Conservation (phyloP, 2,888 invertebrate species). For the Ametastegia equiseti region DNA sequence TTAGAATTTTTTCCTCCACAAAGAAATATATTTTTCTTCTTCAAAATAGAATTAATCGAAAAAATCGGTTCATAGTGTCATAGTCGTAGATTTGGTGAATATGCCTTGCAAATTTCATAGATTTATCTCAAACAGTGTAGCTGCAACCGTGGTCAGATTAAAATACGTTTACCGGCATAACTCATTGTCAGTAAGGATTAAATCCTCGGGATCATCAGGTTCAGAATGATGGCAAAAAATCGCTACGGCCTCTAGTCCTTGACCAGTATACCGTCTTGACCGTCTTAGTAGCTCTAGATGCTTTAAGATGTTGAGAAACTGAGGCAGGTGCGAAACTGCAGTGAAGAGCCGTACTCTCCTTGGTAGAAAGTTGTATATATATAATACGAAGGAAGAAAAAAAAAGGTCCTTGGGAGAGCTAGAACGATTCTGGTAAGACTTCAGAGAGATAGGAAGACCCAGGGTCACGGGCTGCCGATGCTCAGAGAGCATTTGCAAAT, state of each 20-base stretch:
- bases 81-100: no score
- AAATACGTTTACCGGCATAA: no score
- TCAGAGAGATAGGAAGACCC: not conserved
- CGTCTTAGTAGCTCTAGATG: not conserved
- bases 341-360: slow-evolving; percentile 1
- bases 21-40: no score
- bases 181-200: no score
- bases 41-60: no score
- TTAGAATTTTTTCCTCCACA: no score
- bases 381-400: not conserved
- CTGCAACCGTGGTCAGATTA: no score
- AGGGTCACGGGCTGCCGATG: slow-evolving; percentile 41
- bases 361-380: slow-evolving; percentile 13
- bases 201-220: not conserved
- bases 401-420: slow-evolving; percentile 25
- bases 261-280: slow-evolving; percentile 40
- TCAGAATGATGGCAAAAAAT: not conserved
- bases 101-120: no score
- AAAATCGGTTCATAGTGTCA: no score
- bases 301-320: not conserved
- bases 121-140: no score
- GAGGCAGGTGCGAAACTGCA: slow-evolving; percentile 50
- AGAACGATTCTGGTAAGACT: not conserved
- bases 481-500: slow-evolving; percentile 57
- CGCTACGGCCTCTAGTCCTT: slow-evolving; percentile 51